A percentile compares a stretch with the other conserved stretches of the same genome.
These are phyloP conservation scores for Cantharis rustica DNA, from an alignment of 2,888 invertebrate genomes.

Conservation along the genomic window DNA sequence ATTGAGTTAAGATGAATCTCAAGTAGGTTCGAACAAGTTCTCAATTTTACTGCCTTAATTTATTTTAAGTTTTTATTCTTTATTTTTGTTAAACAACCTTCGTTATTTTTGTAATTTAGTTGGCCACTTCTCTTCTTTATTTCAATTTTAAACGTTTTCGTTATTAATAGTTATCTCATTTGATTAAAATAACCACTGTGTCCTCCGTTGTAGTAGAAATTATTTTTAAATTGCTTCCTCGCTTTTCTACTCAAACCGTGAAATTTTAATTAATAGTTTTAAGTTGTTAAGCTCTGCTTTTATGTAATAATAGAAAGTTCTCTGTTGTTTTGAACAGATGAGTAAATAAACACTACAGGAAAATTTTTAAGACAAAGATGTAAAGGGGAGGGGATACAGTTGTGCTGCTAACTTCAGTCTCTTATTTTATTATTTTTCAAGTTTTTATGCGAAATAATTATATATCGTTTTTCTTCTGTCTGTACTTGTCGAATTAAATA, in stretches of 20 bases:
- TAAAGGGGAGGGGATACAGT: not conserved
- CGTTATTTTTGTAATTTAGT: not conserved
- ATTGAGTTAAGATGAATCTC: not conserved
- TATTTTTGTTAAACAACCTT: not conserved
- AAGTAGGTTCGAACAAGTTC: not conserved
- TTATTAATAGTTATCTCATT: not conserved
- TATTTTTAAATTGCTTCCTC: constrained; percentile 3
- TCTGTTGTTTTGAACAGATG: not conserved
- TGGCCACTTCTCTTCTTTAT: not conserved
- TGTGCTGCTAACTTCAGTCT: not conserved
- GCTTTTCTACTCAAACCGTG: not conserved
- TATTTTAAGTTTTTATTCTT: not conserved
- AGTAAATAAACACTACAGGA: not conserved
- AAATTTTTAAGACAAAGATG: not conserved
- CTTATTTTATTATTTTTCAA: not conserved
- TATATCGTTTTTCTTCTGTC: too few species aligned
- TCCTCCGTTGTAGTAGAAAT: not conserved
- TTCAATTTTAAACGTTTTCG: not conserved
- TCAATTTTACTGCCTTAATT: not conserved
- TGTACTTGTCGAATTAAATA: too few species aligned
- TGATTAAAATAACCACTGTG: not conserved
- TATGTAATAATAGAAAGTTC: not conserved
- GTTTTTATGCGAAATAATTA: too few species aligned
- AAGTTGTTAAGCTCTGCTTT: not conserved
- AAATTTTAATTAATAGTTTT: not conserved